Base-by-base conservation (phyloP, 1,140 invertebrate species). In the Pteromalus puparum region DNA sequence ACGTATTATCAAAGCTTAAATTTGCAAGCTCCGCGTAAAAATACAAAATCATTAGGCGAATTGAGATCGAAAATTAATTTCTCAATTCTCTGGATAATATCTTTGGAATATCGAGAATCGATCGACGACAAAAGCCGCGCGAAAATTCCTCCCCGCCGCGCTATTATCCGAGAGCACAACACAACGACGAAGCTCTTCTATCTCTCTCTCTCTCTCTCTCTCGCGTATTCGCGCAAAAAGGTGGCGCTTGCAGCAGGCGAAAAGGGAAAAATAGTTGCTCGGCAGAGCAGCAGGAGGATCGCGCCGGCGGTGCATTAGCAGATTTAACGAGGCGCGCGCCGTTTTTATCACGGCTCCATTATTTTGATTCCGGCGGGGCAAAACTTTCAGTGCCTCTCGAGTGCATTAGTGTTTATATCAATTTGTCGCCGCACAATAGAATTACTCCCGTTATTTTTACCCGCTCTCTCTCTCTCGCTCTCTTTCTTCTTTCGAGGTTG, bases 381-480 rank as follows among this genome's bases (percentile, higher is more conserved):
- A 87, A 88, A 89, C 87, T 90, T 88, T 88, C 87, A 88, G 87
- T 85, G 82, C 87, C 86, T 83, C 84, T 83, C 84, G 87, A 88
- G 88, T 88, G 89, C 88, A 89, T 90, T 89, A 89, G 88, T 89
- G 87, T 88, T 88, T 87, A 89, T 90, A 90, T 90, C 87, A 90
- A 90, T 89, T 89, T 88, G 89, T 88, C 87, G 78, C 82, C 82
- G 83, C 81, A 73, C 84, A 75, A 86, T 83, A 83, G 84, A 86
- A 87, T 87, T 88, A 83, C 86, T 86, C 84, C 77, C 86, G 75
- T 81, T 89, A 85, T 87, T 87, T 87, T 87, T 79, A 81, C 85
- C 83, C 86, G 67, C 86, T 83, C 4, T 34, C 3, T 2, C 84
- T 86, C 81, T 83, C 4, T 34, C 3, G 30, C 84, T 86, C 81